phyloP scores from a whole-genome alignment of 2,888 invertebrate species.

The Poecilobothrus nobilitatus region DNA sequence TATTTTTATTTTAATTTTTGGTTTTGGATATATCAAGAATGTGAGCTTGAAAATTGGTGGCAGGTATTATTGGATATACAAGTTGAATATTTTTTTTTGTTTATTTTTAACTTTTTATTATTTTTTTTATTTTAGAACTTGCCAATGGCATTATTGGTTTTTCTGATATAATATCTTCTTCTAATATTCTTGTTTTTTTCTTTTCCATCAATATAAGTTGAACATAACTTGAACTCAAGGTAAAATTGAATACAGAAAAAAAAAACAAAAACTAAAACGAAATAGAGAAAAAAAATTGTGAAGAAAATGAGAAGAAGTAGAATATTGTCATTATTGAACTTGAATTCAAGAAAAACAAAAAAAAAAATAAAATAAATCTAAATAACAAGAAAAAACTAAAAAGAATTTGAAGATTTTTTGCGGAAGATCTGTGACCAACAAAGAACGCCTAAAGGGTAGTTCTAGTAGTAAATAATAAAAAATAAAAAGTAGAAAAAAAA shows the following conservation, averaged over 20 bases:
- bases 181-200: background rate
- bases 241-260: background rate
- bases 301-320: no score
- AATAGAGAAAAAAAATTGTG: background rate
- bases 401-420: background rate
- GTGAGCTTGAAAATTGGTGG: background rate
- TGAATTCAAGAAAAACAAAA: background rate
- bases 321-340: background rate
- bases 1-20: background rate
- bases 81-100: no score
- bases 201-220: background rate
- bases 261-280: background rate
- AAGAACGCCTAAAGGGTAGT: background rate
- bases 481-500: background rate
- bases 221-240: background rate
- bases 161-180: background rate
- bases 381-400: no score
- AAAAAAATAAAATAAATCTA: background rate
- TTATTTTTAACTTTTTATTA: background rate
- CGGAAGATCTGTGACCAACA: background rate
- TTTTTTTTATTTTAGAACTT: background rate
- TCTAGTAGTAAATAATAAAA: no score
- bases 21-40: background rate
- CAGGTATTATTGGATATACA: no score
- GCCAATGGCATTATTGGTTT: conserved; percentile 1